Evolutionary conservation across 2,888 invertebrate genomes (phyloP).

Genomic region (Onchidella celtica): DNA sequence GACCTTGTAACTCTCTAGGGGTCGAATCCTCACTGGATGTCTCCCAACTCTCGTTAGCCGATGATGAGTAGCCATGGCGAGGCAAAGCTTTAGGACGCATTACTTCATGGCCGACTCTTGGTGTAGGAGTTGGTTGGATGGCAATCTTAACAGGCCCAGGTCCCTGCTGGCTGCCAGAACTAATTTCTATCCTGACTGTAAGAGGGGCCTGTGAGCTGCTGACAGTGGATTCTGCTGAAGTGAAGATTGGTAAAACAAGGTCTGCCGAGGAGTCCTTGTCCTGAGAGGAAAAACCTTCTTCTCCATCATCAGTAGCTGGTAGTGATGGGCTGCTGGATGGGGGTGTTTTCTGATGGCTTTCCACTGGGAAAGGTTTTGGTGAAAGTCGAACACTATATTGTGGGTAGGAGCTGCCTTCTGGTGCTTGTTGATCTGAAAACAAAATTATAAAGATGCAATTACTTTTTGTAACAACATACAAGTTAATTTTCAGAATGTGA

Average conservation of each 20-base stretch:
- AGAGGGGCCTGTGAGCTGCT: neutral
- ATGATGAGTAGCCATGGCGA: neutral
- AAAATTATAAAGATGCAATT: too few species aligned
- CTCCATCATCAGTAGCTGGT: neutral
- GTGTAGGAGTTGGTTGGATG: neutral
- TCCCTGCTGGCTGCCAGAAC: neutral
- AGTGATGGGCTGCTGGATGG: neutral
- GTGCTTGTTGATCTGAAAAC: conserved; percentile 19
- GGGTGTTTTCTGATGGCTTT: neutral
- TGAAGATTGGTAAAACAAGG: neutral
- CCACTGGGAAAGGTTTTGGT: neutral
- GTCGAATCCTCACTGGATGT: neutral
- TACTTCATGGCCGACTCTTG: neutral
- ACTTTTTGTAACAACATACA: too few species aligned
- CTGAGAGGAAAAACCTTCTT: neutral
- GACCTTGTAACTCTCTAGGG: neutral
- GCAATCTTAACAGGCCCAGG: neutral
- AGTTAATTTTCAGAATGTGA: too few species aligned
- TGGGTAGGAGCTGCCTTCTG: neutral
- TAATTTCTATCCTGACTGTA: conserved; percentile 17
- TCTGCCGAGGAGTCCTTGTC: neutral
- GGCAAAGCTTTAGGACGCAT: neutral
- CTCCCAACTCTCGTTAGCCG: conserved; percentile 5
- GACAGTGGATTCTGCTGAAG: neutral
- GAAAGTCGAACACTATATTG: conserved; percentile 36